Base-by-base conservation (phyloP, 1,140 invertebrate species). In the Drosophila rufa region DNA sequence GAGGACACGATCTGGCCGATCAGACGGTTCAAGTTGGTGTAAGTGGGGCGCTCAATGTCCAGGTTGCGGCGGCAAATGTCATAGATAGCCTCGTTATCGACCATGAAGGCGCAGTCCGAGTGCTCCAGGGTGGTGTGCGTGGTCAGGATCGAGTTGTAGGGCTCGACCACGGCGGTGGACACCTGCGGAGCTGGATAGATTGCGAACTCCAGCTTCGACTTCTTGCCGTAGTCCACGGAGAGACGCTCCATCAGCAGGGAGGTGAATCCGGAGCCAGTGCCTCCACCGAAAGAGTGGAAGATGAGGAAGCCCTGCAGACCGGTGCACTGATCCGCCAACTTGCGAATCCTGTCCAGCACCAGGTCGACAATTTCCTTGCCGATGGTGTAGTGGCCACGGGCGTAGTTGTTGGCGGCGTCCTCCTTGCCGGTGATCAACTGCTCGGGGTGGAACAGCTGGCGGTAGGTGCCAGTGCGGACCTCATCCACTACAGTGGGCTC, bases 131-230 rank as follows among this genome's bases (percentile, higher is more conserved):
- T 97, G 9, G 96, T 97, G 89, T 96, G 96, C 68, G 95, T 97
- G 69, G 95, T 97, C 53, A 97, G 93, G 82, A 97, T 96, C 0
- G 96, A 96, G 93, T 97, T 98, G 94, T 98, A 98, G 2, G 97
- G 97, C 92, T 98, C 97, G 1, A 98, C 97, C 4, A 98, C 97
- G 38, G 97, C 97, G 1, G 96, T 97, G n/a, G 96, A 96, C 40
- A 97, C 96, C 93, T 98, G 97, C 19, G 97, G 97, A 12, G 97
- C 97, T 27, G 97, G 97, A 93, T 98, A 98, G 81, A 98, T 96
- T 75, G 97, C 95, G 92, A 98, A 98, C 93, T 98, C 97, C 42
- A 98, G 94, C 93, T 98, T 98, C 33, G 96, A 96, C 91, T 97
- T 98, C 93, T 98, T 98, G 45, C 97, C 97, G 92, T 97, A 98